These are phyloP conservation scores for Hemiprocne comata DNA, from an alignment of 2,113 vertebrate species.

Conservation along the genomic window DNA sequence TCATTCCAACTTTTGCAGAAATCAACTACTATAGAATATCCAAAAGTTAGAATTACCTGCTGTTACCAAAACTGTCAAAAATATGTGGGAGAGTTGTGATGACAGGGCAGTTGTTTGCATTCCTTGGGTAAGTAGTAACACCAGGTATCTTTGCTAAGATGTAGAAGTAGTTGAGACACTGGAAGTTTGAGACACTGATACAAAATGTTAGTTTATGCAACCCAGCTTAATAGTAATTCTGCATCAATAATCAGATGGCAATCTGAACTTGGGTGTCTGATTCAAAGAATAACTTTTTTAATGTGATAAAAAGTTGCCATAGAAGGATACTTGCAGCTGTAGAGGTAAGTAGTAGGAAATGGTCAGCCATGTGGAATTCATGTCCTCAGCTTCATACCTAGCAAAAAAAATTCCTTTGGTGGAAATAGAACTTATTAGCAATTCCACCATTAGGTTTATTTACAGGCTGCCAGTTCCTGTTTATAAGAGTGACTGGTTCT, in stretches of 20 bases:
- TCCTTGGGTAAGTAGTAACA: background rate
- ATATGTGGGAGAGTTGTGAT: background rate
- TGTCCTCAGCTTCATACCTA: background rate
- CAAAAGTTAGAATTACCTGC: background rate
- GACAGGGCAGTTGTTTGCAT: background rate
- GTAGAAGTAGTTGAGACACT: background rate
- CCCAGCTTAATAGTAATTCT: background rate
- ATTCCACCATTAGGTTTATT: slow-evolving; percentile 60
- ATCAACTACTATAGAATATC: background rate
- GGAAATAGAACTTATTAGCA: slow-evolving; percentile 31
- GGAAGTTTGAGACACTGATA: background rate
- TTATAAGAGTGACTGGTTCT: slow-evolving; percentile 13
- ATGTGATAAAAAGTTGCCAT: background rate
- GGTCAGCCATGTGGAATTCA: background rate
- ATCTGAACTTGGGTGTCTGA: background rate
- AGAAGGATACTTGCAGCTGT: background rate
- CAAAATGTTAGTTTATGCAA: background rate
- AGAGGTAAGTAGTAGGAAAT: background rate
- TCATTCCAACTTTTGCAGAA: background rate
- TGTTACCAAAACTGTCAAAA: background rate
- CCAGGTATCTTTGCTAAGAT: background rate
- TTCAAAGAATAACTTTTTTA: background rate
- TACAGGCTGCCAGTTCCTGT: slow-evolving; percentile 34
- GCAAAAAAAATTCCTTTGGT: background rate
- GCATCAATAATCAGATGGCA: background rate